Conservation (phyloP, 1,140 invertebrate genomes). For the Dendroctonus valens region DNA sequence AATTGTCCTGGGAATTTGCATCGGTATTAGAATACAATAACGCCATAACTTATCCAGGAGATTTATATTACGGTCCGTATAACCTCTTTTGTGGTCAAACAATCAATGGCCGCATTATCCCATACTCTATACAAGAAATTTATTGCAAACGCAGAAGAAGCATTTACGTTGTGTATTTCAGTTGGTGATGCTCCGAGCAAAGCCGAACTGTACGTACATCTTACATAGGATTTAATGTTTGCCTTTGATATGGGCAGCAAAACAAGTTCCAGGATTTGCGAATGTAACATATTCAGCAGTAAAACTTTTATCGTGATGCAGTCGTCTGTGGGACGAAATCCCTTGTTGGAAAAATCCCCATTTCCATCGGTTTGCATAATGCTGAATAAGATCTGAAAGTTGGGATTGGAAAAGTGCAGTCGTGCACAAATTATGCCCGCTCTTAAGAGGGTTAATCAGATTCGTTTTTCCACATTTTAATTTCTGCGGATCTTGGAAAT, state of each 20-base stretch:
- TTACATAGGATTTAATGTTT: too few species aligned
- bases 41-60: slow-evolving; percentile 2
- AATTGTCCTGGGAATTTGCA: slow-evolving; percentile 7
- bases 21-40: slow-evolving; percentile 8
- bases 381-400: not conserved
- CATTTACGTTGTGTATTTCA: too few species aligned
- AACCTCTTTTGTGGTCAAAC: too few species aligned
- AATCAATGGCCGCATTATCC: not conserved
- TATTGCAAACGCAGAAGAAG: too few species aligned
- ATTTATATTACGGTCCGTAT: not conserved
- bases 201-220: too few species aligned
- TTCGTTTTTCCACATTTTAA: too few species aligned
- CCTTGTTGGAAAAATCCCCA: not conserved
- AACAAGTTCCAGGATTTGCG: too few species aligned
- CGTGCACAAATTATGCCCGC: not conserved
- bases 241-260: too few species aligned
- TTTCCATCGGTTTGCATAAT: slow-evolving; percentile 1
- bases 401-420: not conserved
- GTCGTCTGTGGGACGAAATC: not conserved
- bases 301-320: too few species aligned
- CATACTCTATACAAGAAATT: not conserved
- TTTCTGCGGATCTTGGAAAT: too few species aligned
- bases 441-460: not conserved
- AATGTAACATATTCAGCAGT: too few species aligned
- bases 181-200: too few species aligned